A percentile compares a stretch with the other conserved stretches of the same genome.
Conservation (phyloP, 2,113 vertebrate species). For the Leptocoma aspasia region DNA sequence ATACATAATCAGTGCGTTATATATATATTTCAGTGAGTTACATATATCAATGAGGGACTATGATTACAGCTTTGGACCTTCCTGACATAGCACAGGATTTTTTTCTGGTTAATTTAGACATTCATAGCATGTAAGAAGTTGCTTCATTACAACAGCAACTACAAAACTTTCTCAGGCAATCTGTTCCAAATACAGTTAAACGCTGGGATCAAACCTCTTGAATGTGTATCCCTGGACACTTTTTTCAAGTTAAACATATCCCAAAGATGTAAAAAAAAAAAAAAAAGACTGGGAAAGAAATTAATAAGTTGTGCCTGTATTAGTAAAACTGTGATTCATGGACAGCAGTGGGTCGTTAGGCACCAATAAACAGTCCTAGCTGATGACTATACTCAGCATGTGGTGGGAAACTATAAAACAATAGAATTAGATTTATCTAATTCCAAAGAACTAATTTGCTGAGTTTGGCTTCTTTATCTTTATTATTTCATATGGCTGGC, state of each 20-base stretch:
- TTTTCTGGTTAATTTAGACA: neutral
- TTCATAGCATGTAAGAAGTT: neutral
- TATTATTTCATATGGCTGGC: neutral
- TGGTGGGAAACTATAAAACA: neutral
- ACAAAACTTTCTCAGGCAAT: neutral
- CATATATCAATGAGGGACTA: no score
- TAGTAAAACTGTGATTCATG: neutral
- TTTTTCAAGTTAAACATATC: neutral
- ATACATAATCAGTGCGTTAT: no score
- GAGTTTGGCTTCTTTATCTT: neutral
- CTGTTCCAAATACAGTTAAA: neutral
- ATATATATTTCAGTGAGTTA: neutral
- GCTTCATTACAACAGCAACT: neutral
- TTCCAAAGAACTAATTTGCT: neutral
- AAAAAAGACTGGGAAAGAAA: neutral
- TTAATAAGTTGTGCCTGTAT: neutral
- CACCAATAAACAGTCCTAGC: neutral
- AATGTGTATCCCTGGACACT: neutral
- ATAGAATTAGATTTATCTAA: slow-evolving; percentile 15
- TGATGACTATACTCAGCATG: neutral
- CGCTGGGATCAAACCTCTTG: neutral
- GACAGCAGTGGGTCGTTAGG: neutral
- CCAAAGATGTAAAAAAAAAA: neutral
- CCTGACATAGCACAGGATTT: neutral
- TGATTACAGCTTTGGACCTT: neutral